Evolutionary conservation across 2,888 invertebrate species (phyloP), one percentile per base, ranked within the genome.

Genomic region (Tridacna gigas): DNA sequence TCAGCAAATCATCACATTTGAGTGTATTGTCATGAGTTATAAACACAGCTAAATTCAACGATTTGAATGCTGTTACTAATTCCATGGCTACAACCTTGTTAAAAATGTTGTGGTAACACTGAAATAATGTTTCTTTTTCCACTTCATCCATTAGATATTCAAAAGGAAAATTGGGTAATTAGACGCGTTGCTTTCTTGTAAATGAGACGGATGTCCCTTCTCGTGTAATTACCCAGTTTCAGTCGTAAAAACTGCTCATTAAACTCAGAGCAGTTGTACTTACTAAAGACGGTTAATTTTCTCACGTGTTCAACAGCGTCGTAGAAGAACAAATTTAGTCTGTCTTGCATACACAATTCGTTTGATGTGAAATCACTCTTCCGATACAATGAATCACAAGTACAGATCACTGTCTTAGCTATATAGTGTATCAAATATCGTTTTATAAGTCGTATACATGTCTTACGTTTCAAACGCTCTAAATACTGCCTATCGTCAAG

Each of bases 1-100:
- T 63, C 13, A 63, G 63, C 22, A 63, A 63, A 25, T 63, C 63
- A 63, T 63, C 63, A 63, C 20, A 63, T 63, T 25, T 63, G 15
- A n/a, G n/a, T 5, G 22, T 22, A n/a, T 13, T 22, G 13, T 63
- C n/a, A n/a, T 63, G 63, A 63, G 22, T 63, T 20, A 22, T 22
- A 63, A 13, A n/a, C 25, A 22, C 13, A 63, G 25, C 15, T 4
- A 25, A 13, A 63, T 22, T n/a, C 13, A 13, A 63, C 25, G 63
- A n/a, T 63, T 63, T 63, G 22, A 63, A 63, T 25, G 63, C 13
- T 63, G 3, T 63, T 63, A 63, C 63, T 63, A 22, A 63, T 25
- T 63, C 63, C 22, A 18, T 63, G 25, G 63, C 63, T 13, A 63
- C 63, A n/a, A 22, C 22, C 22, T n/a, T 22, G 22, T 63, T 63